Base-by-base conservation (phyloP, 92 coral and sea anemone genomes). In the Parazoanthus swiftii region DNA sequence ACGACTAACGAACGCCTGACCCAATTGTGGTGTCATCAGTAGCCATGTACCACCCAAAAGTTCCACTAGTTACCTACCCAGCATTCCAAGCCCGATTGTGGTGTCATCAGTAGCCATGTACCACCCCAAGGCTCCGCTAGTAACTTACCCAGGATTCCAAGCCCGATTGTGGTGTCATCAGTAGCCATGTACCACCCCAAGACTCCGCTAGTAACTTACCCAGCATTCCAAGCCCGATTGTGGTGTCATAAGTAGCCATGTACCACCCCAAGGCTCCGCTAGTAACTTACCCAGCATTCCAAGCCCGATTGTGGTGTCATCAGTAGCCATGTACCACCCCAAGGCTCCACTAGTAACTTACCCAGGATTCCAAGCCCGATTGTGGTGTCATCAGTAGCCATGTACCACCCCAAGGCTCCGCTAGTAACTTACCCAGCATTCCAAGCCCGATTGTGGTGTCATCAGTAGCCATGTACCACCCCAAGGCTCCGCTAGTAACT, bases 321-420 rank as follows among this genome's bases (percentile, higher is more conserved):
- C 95, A 43, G 95, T 93, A 20, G 96, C 86, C 99, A 97, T 97
- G 80, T 85, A 97, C 92, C 93, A 95, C 3, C 94, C 98, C 95
- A 97, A 89, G 5, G 99, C 98, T 42, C 94, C 99, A 29, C 33
- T 29, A 29, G 33, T 29, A 0, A 29, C 33, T 0, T 0, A 29
- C 33, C 33, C 48, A 96, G 94, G 92, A 93, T 95, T 42, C 94
- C 91, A 90, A 97, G 71, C 15, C 99, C 98, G 25, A 95, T 90
- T 21, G 94, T 91, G 67, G 91, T 90, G 81, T 94, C 95, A 33
- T 96, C 95, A 36, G 95, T 93, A 16, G 96, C 86, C 99, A 97
- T 97, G 79, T 85, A 97, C 92, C 93, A 95, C 4, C 94, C 98
- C 94, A 95, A 90, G 4, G 99, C 99, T 42, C 93, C 99, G 95